Conservation (phyloP, 2,888 invertebrate species). For the Cheilosia vulpina region DNA sequence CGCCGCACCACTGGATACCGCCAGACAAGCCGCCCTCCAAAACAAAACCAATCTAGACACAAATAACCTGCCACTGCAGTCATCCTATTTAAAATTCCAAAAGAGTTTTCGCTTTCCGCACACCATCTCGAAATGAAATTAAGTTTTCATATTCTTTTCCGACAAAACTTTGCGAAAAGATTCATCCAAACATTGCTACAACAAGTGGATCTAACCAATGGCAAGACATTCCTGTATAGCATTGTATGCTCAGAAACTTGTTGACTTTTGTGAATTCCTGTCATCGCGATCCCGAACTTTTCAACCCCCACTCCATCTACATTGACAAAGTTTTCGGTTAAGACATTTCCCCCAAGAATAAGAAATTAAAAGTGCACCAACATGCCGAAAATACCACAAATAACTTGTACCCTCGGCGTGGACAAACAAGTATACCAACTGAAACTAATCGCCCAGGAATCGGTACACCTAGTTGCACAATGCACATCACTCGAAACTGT, state of each 20-base stretch:
- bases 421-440: not conserved
- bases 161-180: slow-evolving; percentile 4
- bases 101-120: slow-evolving; percentile 30
- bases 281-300: slow-evolving; percentile 35
- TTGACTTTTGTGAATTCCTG: slow-evolving; percentile 51
- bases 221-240: not conserved
- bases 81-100: slow-evolving; percentile 50
- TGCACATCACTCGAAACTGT: not conserved
- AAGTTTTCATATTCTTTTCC: slow-evolving; percentile 37
- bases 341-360: not conserved
- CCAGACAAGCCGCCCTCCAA: not conserved
- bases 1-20: not conserved
- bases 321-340: slow-evolving; percentile 17
- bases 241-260: slow-evolving; percentile 27
- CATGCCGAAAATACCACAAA: slow-evolving; percentile 8
- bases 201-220: slow-evolving; percentile 14
- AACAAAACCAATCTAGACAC: slow-evolving; percentile 5
- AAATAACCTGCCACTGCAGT: slow-evolving; percentile 2
- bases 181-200: slow-evolving; percentile 15
- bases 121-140: slow-evolving; percentile 35
- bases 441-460: slow-evolving; percentile 20
- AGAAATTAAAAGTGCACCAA: slow-evolving; percentile 24
- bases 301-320: not conserved
- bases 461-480: not conserved
- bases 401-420: not conserved